These are phyloP conservation scores for Melolontha melolontha DNA, from an alignment of 2,888 invertebrate species.

Conservation along the genomic window DNA sequence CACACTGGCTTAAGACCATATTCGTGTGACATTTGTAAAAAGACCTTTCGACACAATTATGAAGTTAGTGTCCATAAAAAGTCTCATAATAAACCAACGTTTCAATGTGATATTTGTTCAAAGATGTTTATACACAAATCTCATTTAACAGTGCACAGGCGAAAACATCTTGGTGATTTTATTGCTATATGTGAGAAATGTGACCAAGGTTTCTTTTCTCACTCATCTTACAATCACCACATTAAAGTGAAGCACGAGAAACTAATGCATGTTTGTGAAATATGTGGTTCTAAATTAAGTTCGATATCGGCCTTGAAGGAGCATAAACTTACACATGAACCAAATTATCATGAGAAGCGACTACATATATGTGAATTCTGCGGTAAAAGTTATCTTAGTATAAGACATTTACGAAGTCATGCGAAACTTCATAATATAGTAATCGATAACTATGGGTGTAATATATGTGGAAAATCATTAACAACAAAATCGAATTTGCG, in stretches of 20 bases:
- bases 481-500: constrained; percentile 59
- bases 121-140: constrained; percentile 73
- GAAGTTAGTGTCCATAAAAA: constrained; percentile 66
- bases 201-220: constrained; percentile 58
- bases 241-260: constrained; percentile 56
- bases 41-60: constrained; percentile 59
- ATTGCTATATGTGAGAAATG: constrained; percentile 59
- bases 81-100: constrained; percentile 70
- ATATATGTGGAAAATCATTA: constrained; percentile 61
- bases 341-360: constrained; percentile 51
- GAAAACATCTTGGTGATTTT: constrained; percentile 68
- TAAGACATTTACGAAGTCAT: constrained; percentile 57
- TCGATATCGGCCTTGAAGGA: constrained; percentile 58
- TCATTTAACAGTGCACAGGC: constrained; percentile 71
- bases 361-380: constrained; percentile 59
- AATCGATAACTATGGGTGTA: constrained; percentile 55
- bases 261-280: constrained; percentile 63
- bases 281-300: constrained; percentile 68
- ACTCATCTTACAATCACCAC: constrained; percentile 56
- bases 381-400: constrained; percentile 62
- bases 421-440: constrained; percentile 55
- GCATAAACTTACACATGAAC: constrained; percentile 60
- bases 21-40: constrained; percentile 60
- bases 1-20: constrained; percentile 58
- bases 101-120: constrained; percentile 71